Evolutionary conservation across 2,888 invertebrate genomes (phyloP), one percentile per base, ranked within the genome.

Genomic region (Mechanitis mazaeus): DNA sequence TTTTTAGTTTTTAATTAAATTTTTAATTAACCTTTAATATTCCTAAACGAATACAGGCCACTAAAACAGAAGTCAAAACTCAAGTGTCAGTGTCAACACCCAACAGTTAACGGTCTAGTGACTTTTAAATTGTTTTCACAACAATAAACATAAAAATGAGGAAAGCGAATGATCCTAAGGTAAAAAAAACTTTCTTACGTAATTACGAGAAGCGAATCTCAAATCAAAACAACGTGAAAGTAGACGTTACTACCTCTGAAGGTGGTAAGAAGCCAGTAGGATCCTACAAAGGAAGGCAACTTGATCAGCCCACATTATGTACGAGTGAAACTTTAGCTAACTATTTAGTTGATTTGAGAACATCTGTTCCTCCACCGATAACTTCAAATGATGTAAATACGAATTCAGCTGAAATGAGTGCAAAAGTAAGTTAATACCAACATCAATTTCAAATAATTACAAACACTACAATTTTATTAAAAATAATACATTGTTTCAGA

Each of bases 181-280:
- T 90, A 31, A 87, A 85, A 68, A 90, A 89, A 75, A 84, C 84
- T 2, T 73, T 89, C 2, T 70, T 88, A 9, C 75, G 89, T 63
- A 83, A 88, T 66, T 78, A 72, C 67, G 87, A 87, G 68, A 72
- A 77, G 28, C 84, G 77, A 75, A 59, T 79, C 1, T 78, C 69
- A 58, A 65, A 72, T 38, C 63, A 70, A 11, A 75, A 65, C 11
- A 76, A 75, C 54, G 70, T 72, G 67, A 81, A 85, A 61, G 75
- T 75, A 9, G 78, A 75, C 35, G 66, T 68, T 9, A 72, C 76
- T 45, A 70, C 77, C 45, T 74, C 75, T 0, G 74, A 73, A 42
- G 3, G 9, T 55, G 47, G 55, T 5, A 63, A 59, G 53, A 58
- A 71, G 63, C 62, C 68, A 56, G 61, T 11, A 31, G n/a, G 66